Base-by-base conservation (phyloP, 2,113 vertebrate species). In the Pungitius pungitius region DNA sequence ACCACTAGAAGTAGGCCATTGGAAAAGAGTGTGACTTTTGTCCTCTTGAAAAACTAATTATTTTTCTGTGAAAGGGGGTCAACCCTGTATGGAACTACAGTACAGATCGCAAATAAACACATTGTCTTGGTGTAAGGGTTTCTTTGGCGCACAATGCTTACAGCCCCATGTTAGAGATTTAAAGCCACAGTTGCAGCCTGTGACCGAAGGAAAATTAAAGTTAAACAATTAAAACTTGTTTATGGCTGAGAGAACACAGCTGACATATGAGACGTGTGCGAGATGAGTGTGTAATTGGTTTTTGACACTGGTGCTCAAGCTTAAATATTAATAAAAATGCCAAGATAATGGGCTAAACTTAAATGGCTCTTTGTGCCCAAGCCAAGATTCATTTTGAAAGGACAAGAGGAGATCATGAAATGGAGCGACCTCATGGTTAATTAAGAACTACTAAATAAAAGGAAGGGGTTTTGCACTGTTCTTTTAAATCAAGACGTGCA, bases 201-300 rank as follows among this genome's bases (percentile, higher is more conserved):
- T 39, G 62, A 72, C 35, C 67, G 35, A 43, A 49, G 18, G 27
- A 69, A 75, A 76, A 72, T 68, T 57, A 49, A 42, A 0, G 37
- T 13, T 35, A 72, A 62, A 83, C 71, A 80, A 69, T 73, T 60
- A 63, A 63, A 73, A 52, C 63, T 68, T 76, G 64, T 80, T 69
- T 59, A 73, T 22, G 63, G 43, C 45, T 73, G 69, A 69, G n/a
- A 18, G 30, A 69, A 47, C 77, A 59, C 43, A 59, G 52, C 17
- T 7, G 51, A 73, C 57, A 52, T 45, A 17, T 42, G 56, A 68
- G 57, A 66, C 54, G 4, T 49, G 55, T 43, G 59, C 65, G 66
- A 14, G 59, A 73, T 40, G 39, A 65, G 35, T 42, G 45, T 52
- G 40, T 72, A 69, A 64, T 73, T 69, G 52, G 3, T 61, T 74